Evolutionary conservation across 2,888 invertebrate species (phyloP).

Genomic region (Stenoptilia bipunctidactyla): DNA sequence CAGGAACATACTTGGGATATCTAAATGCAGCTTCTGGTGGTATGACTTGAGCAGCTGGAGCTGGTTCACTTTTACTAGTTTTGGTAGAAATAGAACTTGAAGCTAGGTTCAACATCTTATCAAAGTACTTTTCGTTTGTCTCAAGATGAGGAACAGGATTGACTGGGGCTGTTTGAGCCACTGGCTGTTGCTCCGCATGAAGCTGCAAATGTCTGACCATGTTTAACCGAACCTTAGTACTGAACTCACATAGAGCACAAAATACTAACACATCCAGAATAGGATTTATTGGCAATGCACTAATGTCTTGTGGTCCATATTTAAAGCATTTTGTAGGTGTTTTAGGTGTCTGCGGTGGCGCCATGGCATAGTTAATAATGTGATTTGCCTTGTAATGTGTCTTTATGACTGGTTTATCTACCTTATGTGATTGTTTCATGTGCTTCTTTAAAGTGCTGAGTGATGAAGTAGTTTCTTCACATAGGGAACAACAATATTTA

Average conservation of each 20-base stretch:
- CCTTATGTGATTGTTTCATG: not conserved
- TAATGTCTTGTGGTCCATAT: conserved; percentile 73
- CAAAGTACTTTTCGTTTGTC: conserved; percentile 84
- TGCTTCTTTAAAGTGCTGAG: not conserved
- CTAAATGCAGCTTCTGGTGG: conserved; percentile 28
- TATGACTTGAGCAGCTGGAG: conserved; percentile 16
- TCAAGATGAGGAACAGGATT: conserved; percentile 87
- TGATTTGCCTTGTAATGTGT: too few relatives aligned
- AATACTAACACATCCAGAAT: conserved; percentile 73
- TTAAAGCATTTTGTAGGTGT: conserved; percentile 23
- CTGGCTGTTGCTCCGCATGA: conserved; percentile 75
- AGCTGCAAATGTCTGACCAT: conserved; percentile 77
- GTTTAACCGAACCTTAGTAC: conserved; percentile 79
- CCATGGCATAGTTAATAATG: too few relatives aligned
- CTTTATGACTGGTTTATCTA: not conserved
- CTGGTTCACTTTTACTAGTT: conserved; percentile 20
- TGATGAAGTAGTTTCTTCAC: not conserved
- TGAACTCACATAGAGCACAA: conserved; percentile 78
- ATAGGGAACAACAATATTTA: not conserved
- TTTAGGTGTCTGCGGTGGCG: not conserved
- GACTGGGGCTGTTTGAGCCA: conserved; percentile 78
- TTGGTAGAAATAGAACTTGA: conserved; percentile 70
- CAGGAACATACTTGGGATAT: conserved; percentile 64
- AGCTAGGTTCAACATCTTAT: conserved; percentile 87
- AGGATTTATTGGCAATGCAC: conserved; percentile 74